These are phyloP conservation scores for Hipparchia sbordonii DNA, from an alignment of 2,888 invertebrate species.

Conservation along the genomic window DNA sequence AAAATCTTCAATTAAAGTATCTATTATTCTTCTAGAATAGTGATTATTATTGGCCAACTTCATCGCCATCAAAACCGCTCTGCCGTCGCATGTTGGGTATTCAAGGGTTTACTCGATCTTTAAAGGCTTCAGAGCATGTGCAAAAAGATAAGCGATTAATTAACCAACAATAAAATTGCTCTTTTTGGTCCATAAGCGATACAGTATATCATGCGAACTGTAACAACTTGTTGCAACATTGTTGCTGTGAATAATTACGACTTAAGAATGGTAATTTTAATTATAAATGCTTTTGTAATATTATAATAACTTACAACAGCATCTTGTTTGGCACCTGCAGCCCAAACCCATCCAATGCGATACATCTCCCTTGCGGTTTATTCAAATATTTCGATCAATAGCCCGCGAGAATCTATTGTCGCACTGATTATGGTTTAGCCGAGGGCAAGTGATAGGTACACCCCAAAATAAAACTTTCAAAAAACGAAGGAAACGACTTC, in stretches of 20 bases:
- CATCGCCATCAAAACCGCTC: neutral
- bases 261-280: neutral
- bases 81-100: neutral
- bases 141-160: slow-evolving; percentile 4
- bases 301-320: neutral
- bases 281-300: neutral
- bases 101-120: neutral
- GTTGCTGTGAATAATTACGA: slow-evolving; percentile 5
- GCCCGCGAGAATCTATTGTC: too few relatives aligned
- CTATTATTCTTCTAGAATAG: too few relatives aligned
- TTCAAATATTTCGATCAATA: too few relatives aligned
- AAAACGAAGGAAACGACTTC: too few relatives aligned
- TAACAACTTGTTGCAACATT: slow-evolving; percentile 1
- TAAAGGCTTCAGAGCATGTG: neutral
- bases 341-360: too few relatives aligned
- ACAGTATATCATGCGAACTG: neutral
- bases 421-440: too few relatives aligned
- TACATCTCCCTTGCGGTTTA: too few relatives aligned
- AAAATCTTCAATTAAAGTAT: too few relatives aligned
- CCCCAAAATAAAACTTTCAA: too few relatives aligned
- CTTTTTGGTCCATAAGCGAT: neutral
- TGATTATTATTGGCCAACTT: too few relatives aligned
- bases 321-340: neutral
- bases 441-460: too few relatives aligned
- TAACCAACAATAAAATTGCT: slow-evolving; percentile 4